Base-by-base conservation (phyloP, 2,113 vertebrate genomes). In the Garra rufa region DNA sequence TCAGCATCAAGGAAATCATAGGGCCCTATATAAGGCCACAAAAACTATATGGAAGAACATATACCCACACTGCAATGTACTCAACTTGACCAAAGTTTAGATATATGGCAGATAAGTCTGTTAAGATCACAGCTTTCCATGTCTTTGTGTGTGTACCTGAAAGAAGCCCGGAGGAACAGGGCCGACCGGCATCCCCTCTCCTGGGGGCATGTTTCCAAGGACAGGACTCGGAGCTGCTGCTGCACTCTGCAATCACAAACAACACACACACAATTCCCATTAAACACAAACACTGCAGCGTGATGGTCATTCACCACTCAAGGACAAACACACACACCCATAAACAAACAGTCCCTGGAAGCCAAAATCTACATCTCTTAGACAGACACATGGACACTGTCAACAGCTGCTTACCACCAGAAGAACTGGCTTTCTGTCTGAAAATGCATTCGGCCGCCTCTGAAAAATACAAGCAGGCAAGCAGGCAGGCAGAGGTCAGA, bases 201-300 rank as follows among this genome's bases (percentile, higher is more conserved):
- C 98, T 90, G 98, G 95, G 92, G 97, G 96, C 79, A 82, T 82
- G 93, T 96, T 98, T 92, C 97, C 98, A 87, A 98, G 96, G 91
- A 98, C 97, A 82, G 98, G 98, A 88, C 98, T 99, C 90, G 98
- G 96, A 90, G 97, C 97, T 93, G 98, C 97, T 91, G 97, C 97
- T 89, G 98, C 97, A 92, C 98, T 99, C 98, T 99, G 95, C 93
- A 91, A 90, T 30, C 79, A 87, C 24, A 38, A 43, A 76, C 59
- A 83, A 90, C 52, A 78, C 52, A 82, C 79, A 78, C n/a, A 83
- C 50, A 52, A 1, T 48, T 30, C 50, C 15, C 26, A n/a, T n/a
- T n/a, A n/a, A n/a, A n/a, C n/a, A n/a, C 24, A 74, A 50, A 76
- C 48, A 34, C 73, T 41, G 34, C 19, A 41, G 24, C 6, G 6